Conservation (phyloP, 2,113 vertebrate species). For the Notarius lentiginosus region DNA sequence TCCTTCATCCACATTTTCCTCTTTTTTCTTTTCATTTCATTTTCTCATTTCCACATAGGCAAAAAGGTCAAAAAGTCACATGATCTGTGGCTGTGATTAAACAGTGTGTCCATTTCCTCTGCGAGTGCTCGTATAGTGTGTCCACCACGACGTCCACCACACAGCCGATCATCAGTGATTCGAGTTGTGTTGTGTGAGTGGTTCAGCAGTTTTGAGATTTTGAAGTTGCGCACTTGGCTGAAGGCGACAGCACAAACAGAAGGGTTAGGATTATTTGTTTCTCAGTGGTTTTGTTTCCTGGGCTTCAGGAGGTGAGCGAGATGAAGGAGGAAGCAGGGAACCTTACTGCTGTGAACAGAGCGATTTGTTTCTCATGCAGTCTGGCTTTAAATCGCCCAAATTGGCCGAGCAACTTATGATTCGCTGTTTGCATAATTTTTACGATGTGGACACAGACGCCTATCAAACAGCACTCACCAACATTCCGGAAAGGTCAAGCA, state of each 20-base stretch:
- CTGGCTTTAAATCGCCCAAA: conserved; percentile 33
- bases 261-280: conserved; percentile 20
- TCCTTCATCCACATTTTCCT: neutral
- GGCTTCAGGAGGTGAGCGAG: conserved; percentile 1
- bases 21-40: neutral
- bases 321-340: neutral
- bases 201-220: neutral
- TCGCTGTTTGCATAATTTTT: conserved; percentile 41
- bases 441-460: neutral
- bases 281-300: neutral
- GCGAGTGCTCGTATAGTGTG: neutral
- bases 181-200: neutral
- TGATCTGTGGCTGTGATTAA: neutral
- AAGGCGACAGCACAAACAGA: conserved; percentile 17
- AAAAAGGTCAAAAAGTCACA: neutral
- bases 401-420: conserved; percentile 25
- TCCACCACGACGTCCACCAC: neutral
- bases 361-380: conserved; percentile 1
- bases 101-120: neutral
- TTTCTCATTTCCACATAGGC: neutral
- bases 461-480: conserved; percentile 26
- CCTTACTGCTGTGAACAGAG: neutral
- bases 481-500: conserved; percentile 38
- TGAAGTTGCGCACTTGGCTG: neutral
- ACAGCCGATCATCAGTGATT: neutral